Evolutionary conservation across 2,888 invertebrate genomes (phyloP).

Genomic region (Fragum fragum): DNA sequence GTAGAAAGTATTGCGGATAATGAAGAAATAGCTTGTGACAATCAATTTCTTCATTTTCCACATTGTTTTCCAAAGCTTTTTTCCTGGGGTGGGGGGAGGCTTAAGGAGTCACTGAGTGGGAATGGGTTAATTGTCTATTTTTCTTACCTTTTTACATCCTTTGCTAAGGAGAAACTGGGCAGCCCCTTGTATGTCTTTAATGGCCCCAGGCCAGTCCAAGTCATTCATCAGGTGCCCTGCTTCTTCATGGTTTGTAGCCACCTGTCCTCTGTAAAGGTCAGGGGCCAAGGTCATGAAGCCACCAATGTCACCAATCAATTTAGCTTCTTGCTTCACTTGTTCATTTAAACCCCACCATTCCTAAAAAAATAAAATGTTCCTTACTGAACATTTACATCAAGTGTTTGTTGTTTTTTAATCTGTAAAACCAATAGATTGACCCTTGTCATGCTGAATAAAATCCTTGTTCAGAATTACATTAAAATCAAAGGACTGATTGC

Average conservation of each 20-base stretch:
- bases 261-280: slow-evolving; percentile 82
- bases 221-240: slow-evolving; percentile 81
- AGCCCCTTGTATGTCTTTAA: slow-evolving; percentile 79
- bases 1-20: too few species aligned
- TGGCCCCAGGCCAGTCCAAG: slow-evolving; percentile 83
- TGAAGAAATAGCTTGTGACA: too few species aligned
- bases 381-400: background rate
- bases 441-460: too few species aligned
- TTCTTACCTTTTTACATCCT: slow-evolving; percentile 77
- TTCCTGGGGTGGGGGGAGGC: too few species aligned
- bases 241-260: slow-evolving; percentile 78
- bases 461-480: too few species aligned
- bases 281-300: slow-evolving; percentile 79
- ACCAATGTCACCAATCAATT: slow-evolving; percentile 67
- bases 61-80: too few species aligned
- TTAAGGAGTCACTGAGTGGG: too few species aligned
- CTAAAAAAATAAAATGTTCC: slow-evolving; percentile 44
- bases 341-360: slow-evolving; percentile 85
- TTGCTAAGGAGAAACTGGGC: slow-evolving; percentile 72
- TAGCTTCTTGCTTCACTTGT: slow-evolving; percentile 76
- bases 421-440: too few species aligned
- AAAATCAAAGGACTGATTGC: too few species aligned
- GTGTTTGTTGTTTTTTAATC: too few species aligned
- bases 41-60: too few species aligned
- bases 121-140: too few species aligned